Evolutionary conservation across 2,797 vertebrate species (phyloP).

Genomic region (Protosalanx chinensis): DNA sequence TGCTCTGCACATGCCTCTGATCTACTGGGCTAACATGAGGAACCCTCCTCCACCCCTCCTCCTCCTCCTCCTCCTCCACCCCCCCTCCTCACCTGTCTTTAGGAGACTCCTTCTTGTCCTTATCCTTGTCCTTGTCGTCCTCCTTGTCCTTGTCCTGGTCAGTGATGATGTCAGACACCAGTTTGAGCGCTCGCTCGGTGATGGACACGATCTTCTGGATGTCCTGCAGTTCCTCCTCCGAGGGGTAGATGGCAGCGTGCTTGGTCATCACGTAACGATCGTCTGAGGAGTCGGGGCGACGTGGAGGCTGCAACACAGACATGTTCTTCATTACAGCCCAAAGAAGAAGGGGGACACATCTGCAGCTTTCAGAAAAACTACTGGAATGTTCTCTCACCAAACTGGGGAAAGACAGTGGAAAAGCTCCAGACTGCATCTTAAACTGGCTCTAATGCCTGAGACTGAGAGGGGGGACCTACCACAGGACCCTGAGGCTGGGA

Average conservation of each 20-base stretch:
- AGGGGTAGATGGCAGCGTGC: conserved; percentile 94
- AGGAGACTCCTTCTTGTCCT: conserved; percentile 62
- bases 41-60: too few relatives aligned
- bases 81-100: conserved; percentile 22
- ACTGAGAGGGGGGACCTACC: conserved; percentile 67
- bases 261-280: conserved; percentile 98
- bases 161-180: conserved; percentile 92
- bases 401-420: too few relatives aligned
- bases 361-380: too few relatives aligned
- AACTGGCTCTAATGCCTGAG: neutral
- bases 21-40: too few relatives aligned
- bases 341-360: neutral
- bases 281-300: conserved; percentile 94
- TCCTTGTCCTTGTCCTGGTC: conserved; percentile 85
- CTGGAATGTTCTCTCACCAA: too few relatives aligned
- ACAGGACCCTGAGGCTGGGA: conserved; percentile 90
- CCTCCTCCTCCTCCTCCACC: too few relatives aligned
- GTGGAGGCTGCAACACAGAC: conserved; percentile 77
- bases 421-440: too few relatives aligned
- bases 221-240: conserved; percentile 93
- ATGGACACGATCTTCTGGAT: conserved; percentile 98
- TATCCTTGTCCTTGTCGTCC: conserved; percentile 84
- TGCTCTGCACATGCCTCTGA: too few relatives aligned
- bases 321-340: neutral
- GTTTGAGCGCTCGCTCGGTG: conserved; percentile 93